A percentile compares a stretch with the other conserved stretches of the same genome.
These are phyloP conservation scores for Apogon hyalosoma DNA, from an alignment of 2,797 vertebrate species.

Conservation along the genomic window DNA sequence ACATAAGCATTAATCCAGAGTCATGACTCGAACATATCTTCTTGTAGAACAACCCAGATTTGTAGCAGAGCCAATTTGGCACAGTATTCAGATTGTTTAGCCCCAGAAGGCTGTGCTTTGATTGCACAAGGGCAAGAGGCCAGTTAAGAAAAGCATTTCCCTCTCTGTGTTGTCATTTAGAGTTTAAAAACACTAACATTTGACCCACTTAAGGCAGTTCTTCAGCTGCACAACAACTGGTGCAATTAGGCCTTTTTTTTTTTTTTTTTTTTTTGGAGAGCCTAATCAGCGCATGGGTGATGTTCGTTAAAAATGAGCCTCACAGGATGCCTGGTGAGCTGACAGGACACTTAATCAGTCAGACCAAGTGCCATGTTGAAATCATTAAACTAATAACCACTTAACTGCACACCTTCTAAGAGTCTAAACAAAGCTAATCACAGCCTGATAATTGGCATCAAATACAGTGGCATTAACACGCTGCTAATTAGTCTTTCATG, in stretches of 20 bases:
- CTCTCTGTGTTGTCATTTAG: slow-evolving; percentile 16
- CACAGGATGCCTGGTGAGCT: slow-evolving; percentile 44
- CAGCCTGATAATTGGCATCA: slow-evolving; percentile 28
- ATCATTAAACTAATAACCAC: slow-evolving; percentile 54
- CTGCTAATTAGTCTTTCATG: slow-evolving; percentile 16
- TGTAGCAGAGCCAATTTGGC: slow-evolving; percentile 33
- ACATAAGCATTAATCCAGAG: slow-evolving; percentile 14
- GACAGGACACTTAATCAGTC: slow-evolving; percentile 44
- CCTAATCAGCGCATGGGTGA: slow-evolving; percentile 22
- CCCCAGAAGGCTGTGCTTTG: slow-evolving; percentile 39
- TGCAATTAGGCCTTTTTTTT: no score
- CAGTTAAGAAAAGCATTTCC: slow-evolving; percentile 34
- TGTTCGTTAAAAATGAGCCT: slow-evolving; percentile 29
- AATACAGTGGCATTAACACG: slow-evolving; percentile 28
- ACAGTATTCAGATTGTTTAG: slow-evolving; percentile 10
- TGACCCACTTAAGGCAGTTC: neutral
- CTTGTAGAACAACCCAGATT: slow-evolving; percentile 26
- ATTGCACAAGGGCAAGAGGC: slow-evolving; percentile 47
- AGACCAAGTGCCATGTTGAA: slow-evolving; percentile 50
- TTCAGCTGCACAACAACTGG: slow-evolving; percentile 19
- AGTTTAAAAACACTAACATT: slow-evolving; percentile 30
- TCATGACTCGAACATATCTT: neutral
- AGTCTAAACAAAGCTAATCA: slow-evolving; percentile 27
- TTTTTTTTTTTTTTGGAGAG: neutral
- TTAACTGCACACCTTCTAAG: slow-evolving; percentile 42